Conservation (phyloP, 1,140 invertebrate species). For the Cyclina sinensis region DNA sequence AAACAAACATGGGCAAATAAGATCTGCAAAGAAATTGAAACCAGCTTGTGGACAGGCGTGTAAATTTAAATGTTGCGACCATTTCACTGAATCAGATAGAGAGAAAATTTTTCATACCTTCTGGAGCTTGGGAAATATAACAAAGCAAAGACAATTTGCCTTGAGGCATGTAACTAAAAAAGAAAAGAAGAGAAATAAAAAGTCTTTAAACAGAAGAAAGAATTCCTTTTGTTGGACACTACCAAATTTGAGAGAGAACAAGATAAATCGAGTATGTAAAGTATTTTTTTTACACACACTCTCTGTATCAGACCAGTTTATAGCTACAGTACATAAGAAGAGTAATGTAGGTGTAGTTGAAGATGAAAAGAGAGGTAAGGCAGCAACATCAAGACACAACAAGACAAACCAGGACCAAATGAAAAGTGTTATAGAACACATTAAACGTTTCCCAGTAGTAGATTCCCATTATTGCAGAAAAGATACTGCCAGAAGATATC, state of each 20-base stretch:
- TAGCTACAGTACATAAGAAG: neutral
- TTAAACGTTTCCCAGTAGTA: neutral
- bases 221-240: neutral
- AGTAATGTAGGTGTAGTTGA: neutral
- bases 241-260: neutral
- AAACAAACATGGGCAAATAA: neutral
- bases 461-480: too few species aligned
- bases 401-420: neutral
- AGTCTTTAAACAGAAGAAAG: neutral
- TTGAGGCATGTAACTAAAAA: neutral
- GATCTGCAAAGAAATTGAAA: neutral
- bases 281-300: slow-evolving; percentile 37
- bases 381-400: too few species aligned
- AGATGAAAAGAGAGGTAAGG: slow-evolving; percentile 19
- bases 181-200: neutral
- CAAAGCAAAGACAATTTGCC: slow-evolving; percentile 30
- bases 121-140: slow-evolving; percentile 10
- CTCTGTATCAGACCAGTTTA: neutral
- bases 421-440: slow-evolving; percentile 16
- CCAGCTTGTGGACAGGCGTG: slow-evolving; percentile 5
- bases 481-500: neutral
- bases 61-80: slow-evolving; percentile 13
- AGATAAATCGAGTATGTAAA: slow-evolving; percentile 6
- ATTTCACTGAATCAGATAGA: neutral
- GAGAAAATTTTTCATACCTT: neutral